phyloP scores from a whole-genome alignment of 2,113 vertebrate species.

The Melanerpes formicivorus region DNA sequence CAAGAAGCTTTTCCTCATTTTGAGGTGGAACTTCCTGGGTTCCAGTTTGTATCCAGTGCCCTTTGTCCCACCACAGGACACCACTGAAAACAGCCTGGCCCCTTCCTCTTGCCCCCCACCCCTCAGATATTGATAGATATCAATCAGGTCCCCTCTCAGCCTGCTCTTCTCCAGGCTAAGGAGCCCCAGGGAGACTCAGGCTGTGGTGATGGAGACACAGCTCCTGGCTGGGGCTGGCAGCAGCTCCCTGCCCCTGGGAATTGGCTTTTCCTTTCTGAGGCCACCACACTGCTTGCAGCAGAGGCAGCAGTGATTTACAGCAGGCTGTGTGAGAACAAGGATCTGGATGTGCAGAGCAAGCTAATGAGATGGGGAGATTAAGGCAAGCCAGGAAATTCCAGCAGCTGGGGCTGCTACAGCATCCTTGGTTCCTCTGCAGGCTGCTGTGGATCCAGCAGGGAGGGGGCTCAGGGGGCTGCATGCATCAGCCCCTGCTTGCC shows the following conservation, averaged over 20 bases:
- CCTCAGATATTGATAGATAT: too few species aligned
- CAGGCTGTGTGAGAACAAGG: conserved; percentile 28
- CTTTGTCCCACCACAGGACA: too few species aligned
- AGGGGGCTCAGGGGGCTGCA: not conserved
- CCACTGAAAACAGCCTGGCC: too few species aligned
- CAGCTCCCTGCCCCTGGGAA: not conserved
- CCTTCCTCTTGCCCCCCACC: too few species aligned
- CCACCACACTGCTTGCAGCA: not conserved
- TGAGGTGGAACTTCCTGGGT: too few species aligned
- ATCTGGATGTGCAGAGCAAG: conserved; percentile 53
- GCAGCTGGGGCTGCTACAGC: not conserved
- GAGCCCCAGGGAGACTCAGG: not conserved
- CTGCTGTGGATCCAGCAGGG: not conserved
- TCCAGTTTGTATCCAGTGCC: too few species aligned
- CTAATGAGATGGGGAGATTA: conserved; percentile 53
- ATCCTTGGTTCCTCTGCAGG: not conserved
- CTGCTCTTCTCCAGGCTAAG: too few species aligned
- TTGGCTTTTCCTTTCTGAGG: not conserved
- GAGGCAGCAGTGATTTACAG: not conserved
- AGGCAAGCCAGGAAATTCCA: conserved; percentile 66
- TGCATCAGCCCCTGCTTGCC: not conserved
- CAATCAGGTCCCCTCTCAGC: too few species aligned
- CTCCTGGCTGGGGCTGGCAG: not conserved
- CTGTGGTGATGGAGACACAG: not conserved
- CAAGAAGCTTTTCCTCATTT: too few species aligned